Base-by-base conservation (phyloP, 2,888 invertebrate genomes). In the Eristalis pertinax region DNA sequence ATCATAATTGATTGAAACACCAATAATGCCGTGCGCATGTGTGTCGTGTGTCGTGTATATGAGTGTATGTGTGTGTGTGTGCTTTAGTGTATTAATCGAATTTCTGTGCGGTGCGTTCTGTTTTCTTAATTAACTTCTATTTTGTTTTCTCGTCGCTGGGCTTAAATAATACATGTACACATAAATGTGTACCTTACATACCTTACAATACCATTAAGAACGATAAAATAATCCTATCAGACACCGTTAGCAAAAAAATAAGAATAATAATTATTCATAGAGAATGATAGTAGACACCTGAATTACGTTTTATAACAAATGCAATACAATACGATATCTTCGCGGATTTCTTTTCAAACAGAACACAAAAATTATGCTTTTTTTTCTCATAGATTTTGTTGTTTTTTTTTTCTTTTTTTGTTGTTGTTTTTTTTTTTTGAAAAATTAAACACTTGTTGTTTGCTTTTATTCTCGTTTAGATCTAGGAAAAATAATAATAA, bases 291-390 rank as follows among this genome's bases (percentile, higher is more conserved):
- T 78, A 82, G 78, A 74, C 78, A 75, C 82, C 83, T 78, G 86
- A 83, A 86, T 86, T 77, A 85, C 65, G 77, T 80, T 85, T 73
- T 81, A 73, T 73, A 81, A 81, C 85, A 86, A 83, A 86, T 86
- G 86, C 86, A 86, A 86, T 73, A 63, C 60, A 65, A 69, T 72
- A 72, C 43, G 65, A 74, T 63, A 82, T 86, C 65, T 77, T 74
- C 41, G 56, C 65, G 43, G 32, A 65, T 38, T 74, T 29, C 32
- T 2, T 26, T 26, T 26, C 11, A 84, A 70, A 67, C 63, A 22
- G 26, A 80, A 72, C 26, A 64, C 19, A 41, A 50, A 35, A 56
- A 62, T 78, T 15, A 13, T 67, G 58, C 4, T 41, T 60, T 38
- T 67, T 58, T 56, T 60, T 60, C 68, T 67, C 26, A 19, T 50